Evolutionary conservation across 2,888 invertebrate genomes (phyloP), one percentile per base, ranked within the genome.

Genomic region (Ichneumon xanthorius): DNA sequence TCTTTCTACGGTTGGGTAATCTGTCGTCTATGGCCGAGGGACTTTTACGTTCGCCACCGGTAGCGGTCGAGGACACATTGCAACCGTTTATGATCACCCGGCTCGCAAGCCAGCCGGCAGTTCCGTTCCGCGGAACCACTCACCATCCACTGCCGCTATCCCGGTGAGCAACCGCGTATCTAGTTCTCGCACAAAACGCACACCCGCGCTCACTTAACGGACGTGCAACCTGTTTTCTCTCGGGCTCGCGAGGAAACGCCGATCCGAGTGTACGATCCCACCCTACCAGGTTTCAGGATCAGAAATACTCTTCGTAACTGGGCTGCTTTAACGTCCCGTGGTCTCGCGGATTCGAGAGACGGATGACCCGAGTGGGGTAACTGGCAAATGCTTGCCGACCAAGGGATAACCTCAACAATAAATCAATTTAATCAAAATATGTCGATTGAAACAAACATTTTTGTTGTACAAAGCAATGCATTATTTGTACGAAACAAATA

Each of bases 21-120:
- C 76, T 75, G 45, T 75, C 63, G 70, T 73, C 73, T 53, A 80
- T 75, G 61, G 68, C 45, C 68, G 81, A 70, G 75, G 50, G 14
- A 81, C 81, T 81, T 81, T 81, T 76, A 76, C 70, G 76, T 71
- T 76, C 70, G 30, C 68, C 68, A 63, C 6, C 58, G 50, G 30
- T 45, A 75, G 19, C 37, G 70, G 53, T 55, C 61, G 76, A 76
- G 76, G 76, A 81, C 81, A 76, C 76, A 81, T 77, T 82, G 82
- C 76, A 48, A 77, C 40, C 82, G 82, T 77, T 82, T 82, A 82
- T 77, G 82, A 82, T 82, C 82, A 77, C 72, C 77, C 77, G 77
- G 77, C 72, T 45, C 65, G 22, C 77, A 67, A 67, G 48, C 45
- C 50, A 70, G 53, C 40, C 70, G 58, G 77, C 30, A 77, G 77